Evolutionary conservation across 2,113 vertebrate species (phyloP), one percentile per base, ranked within the genome.

Genomic region (Trinectes maculatus): DNA sequence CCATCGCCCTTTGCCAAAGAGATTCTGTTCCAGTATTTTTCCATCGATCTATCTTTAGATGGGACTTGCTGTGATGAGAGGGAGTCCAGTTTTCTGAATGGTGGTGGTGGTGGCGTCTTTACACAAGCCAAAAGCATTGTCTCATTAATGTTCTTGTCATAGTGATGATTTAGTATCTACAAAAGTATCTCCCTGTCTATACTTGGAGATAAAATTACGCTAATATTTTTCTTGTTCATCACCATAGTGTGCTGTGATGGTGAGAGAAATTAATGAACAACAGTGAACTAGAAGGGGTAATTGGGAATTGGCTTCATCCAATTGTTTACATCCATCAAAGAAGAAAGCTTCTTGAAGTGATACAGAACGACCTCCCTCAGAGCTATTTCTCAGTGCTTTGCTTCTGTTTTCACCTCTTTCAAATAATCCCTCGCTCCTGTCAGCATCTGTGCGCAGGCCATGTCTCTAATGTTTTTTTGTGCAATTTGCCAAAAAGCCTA

Each of bases 21-120:
- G 13, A 74, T 70, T 85, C 71, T 22, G 39, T 73, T 85, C 79
- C 77, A 83, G 49, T 60, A 68, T 61, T 80, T 81, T 86, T 81
- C 58, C 53, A n/a, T 21, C 49, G 79, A 61, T 68, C 82, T 85
- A 79, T 87, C 79, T 87, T 88, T 83, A 83, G 71, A 69, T 43
- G 34, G 60, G 56, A 67, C 70, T 78, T 25, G 49, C 63, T 11
- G 3, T 63, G 69, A 73, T 54, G 56, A 71, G 59, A 42, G 48
- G 0, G 11, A 31, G 53, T 79, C 75, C 46, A 36, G 57, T 75
- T 83, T 82, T 83, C 58, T 78, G 66, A 87, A 79, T 71, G 63
- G 66, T 77, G n/a, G n/a, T n/a, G n/a, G n/a, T n/a, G n/a, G n/a
- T n/a, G n/a, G n/a, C n/a, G n/a, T n/a, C n/a, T n/a, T n/a, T n/a